These are phyloP conservation scores for Drosophila varians DNA, from an alignment of 1,140 invertebrate genomes.

Conservation along the genomic window DNA sequence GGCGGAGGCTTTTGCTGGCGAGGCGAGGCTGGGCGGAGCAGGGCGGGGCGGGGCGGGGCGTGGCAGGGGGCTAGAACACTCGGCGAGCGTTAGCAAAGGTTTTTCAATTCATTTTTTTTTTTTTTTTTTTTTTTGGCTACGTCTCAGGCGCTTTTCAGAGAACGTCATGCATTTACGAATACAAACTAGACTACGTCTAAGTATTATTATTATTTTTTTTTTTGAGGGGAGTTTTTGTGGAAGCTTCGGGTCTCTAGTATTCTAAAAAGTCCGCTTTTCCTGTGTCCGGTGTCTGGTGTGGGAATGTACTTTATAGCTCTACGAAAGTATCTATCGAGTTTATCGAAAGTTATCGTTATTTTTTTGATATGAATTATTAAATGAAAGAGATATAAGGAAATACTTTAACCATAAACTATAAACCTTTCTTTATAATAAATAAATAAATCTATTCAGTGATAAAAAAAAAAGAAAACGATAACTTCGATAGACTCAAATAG, in stretches of 20 bases:
- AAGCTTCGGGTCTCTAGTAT: slow-evolving; percentile 11
- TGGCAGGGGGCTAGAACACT: slow-evolving; percentile 17
- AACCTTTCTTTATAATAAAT: not conserved
- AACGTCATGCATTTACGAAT: slow-evolving; percentile 59
- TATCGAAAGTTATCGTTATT: not conserved
- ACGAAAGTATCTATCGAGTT: not conserved
- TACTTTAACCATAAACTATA: no score
- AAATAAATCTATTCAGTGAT: no score
- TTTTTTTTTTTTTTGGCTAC: slow-evolving; percentile 28
- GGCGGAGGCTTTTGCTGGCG: slow-evolving; percentile 1
- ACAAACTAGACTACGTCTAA: slow-evolving; percentile 62
- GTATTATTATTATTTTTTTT: slow-evolving; percentile 28
- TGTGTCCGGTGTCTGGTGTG: slow-evolving; percentile 37
- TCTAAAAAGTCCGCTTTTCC: slow-evolving; percentile 38
- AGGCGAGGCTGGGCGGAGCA: slow-evolving; percentile 1
- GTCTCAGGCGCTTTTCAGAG: slow-evolving; percentile 52
- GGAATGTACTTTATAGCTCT: not conserved
- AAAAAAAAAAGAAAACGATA: not conserved
- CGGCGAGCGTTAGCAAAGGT: slow-evolving; percentile 30
- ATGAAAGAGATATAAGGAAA: no score
- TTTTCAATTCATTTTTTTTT: not conserved
- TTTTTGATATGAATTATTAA: not conserved
- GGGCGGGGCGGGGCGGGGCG: slow-evolving; percentile 3
- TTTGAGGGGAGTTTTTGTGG: slow-evolving; percentile 23
- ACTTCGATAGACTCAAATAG: not conserved